Base-by-base conservation (phyloP, 2,888 invertebrate species). In the Orchestes rusci region DNA sequence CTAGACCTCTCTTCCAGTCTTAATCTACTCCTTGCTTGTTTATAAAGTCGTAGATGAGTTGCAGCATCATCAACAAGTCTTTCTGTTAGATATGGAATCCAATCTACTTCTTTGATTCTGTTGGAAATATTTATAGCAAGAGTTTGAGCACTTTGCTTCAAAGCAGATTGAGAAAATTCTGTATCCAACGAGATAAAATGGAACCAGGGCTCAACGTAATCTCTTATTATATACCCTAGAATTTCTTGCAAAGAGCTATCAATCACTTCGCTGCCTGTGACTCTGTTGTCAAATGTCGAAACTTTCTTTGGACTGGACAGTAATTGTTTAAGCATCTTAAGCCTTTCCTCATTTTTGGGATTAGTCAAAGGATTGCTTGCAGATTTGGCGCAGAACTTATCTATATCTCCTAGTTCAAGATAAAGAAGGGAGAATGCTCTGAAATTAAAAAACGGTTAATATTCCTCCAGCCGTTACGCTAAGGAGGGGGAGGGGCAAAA, bases 51-150 rank as follows among this genome's bases (percentile, higher is more conserved):
- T 53, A 94, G 76, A 70, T 94, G 94, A 17, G 86, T 83, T 1
- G 91, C 92, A 52, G 90, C 79, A 69, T 93, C 92, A 67, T 94
- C 93, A 2, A 94, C 90, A 47, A 93, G 74, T 51, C 82, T 76
- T 20, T 87, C 87, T 15, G 93, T 91, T 47, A 93, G 74, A 58
- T 88, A 84, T 27, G 88, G 84, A 57, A 90, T 84, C 89, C 93
- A 91, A 67, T 94, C 90, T 10, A 92, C 84, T 62, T 85, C 81
- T 73, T 90, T 90, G 33, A 88, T 69, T 55, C 76, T 79, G 64
- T 80, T 80, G 44, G 84, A 78, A 62, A 85, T 75, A 64, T 79
- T 77, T 41, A 82, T 77, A 37, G 82, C 76, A 49, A 81, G 73
- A 56, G 81, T 79, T 65, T 87, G 81, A 55, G 82, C 80, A 56